phyloP scores from a whole-genome alignment of 2,113 vertebrate genomes.

The Nibea coibor region DNA sequence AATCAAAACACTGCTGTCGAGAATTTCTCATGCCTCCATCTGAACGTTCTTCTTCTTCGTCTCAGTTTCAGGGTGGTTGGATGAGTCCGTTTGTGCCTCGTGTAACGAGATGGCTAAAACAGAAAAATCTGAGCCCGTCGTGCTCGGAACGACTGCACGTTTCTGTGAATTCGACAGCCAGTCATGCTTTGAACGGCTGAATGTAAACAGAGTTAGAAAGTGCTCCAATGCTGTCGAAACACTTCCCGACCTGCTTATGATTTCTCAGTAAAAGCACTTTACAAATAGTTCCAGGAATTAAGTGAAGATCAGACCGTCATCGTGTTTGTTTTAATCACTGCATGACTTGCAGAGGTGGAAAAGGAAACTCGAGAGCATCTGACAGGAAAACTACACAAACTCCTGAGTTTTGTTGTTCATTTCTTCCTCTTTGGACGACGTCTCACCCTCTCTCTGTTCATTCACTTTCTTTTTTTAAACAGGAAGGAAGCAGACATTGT shows the following conservation, averaged over 20 bases:
- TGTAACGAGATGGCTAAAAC: background rate
- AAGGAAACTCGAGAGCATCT: no score
- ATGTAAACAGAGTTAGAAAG: background rate
- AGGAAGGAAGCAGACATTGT: no score
- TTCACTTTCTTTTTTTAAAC: no score
- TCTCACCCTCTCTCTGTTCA: no score
- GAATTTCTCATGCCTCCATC: conserved; percentile 19
- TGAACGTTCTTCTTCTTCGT: background rate
- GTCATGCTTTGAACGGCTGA: background rate
- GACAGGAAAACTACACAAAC: no score
- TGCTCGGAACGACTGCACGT: background rate
- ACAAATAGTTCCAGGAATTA: no score
- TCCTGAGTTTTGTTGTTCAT: background rate
- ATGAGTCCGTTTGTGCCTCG: background rate
- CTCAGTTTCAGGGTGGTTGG: background rate
- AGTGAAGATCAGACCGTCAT: no score
- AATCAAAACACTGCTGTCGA: conserved; percentile 3
- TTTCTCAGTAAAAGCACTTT: background rate
- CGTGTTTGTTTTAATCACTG: no score
- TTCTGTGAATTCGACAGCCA: background rate
- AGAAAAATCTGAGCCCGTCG: background rate
- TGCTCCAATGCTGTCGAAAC: background rate
- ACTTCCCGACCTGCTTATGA: no score
- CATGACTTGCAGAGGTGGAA: no score
- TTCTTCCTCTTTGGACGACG: no score